Conservation (phyloP, 2,797 vertebrate genomes). For the Erithacus rubecula region DNA sequence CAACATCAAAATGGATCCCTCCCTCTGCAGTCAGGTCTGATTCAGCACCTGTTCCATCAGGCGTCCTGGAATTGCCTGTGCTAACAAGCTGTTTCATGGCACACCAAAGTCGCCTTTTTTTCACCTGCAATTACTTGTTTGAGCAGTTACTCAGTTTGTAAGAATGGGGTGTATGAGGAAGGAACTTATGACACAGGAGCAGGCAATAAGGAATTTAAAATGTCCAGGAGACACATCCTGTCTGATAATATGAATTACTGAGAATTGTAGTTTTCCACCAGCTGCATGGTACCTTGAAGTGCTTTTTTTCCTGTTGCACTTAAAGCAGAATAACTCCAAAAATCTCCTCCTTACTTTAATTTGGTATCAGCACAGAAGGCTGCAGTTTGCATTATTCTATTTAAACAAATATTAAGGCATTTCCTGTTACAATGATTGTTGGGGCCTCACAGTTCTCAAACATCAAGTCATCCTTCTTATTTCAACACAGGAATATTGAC, state of each 20-base stretch:
- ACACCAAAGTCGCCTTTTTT: not conserved
- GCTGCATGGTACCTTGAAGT: not conserved
- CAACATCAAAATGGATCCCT: not conserved
- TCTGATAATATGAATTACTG: not conserved
- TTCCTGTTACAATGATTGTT: slow-evolving; percentile 9
- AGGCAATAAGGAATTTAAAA: not conserved
- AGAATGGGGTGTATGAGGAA: not conserved
- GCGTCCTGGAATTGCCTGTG: not conserved
- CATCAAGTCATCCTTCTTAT: not conserved
- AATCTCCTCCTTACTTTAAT: not conserved
- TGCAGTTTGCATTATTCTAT: not conserved
- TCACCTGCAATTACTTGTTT: not conserved
- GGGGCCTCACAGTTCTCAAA: not conserved
- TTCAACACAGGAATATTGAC: not conserved
- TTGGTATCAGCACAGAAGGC: not conserved
- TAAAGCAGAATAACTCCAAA: not conserved
- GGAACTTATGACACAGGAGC: not conserved
- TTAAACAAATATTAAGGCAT: not conserved
- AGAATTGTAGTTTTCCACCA: not conserved
- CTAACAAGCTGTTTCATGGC: not conserved
- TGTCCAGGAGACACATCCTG: not conserved
- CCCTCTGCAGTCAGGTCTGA: not conserved
- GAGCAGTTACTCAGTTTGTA: slow-evolving; percentile 8
- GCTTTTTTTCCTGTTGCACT: not conserved
- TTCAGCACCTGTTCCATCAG: slow-evolving; percentile 3